phyloP scores from a whole-genome alignment of 2,113 vertebrate species.

The Thamnaconus septentrionalis region DNA sequence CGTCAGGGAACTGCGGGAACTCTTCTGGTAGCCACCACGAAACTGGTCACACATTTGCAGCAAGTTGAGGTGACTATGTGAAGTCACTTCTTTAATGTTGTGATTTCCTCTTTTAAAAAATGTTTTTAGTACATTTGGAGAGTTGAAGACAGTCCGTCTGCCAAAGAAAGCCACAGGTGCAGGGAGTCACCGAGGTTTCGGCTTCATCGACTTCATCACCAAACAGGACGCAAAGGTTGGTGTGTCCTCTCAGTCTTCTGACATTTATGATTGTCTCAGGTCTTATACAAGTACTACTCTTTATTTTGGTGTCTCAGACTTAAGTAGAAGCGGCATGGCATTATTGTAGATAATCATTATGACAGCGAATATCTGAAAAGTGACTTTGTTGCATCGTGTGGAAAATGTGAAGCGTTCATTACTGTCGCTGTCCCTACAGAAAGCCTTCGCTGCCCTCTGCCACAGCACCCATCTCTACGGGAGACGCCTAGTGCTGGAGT shows the following conservation, averaged over 20 bases:
- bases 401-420: neutral
- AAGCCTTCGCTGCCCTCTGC: slow-evolving; percentile 90
- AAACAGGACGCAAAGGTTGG: slow-evolving; percentile 97
- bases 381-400: too few species aligned
- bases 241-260: neutral
- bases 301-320: neutral
- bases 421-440: slow-evolving; percentile 67
- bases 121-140: slow-evolving; percentile 88
- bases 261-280: neutral
- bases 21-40: slow-evolving; percentile 84
- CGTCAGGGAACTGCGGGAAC: slow-evolving; percentile 86
- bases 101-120: slow-evolving; percentile 1
- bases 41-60: neutral
- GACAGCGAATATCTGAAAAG: neutral
- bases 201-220: slow-evolving; percentile 95
- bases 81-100: neutral
- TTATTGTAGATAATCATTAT: neutral
- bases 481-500: slow-evolving; percentile 92
- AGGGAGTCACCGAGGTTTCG: slow-evolving; percentile 88
- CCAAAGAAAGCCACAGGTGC: slow-evolving; percentile 90
- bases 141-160: slow-evolving; percentile 91
- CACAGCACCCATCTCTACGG: slow-evolving; percentile 98
- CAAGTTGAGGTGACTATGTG: neutral
- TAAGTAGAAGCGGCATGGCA: neutral
- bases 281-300: too few species aligned